Base-by-base conservation (phyloP, 2,797 vertebrate species). In the Linurgus olivaceus region DNA sequence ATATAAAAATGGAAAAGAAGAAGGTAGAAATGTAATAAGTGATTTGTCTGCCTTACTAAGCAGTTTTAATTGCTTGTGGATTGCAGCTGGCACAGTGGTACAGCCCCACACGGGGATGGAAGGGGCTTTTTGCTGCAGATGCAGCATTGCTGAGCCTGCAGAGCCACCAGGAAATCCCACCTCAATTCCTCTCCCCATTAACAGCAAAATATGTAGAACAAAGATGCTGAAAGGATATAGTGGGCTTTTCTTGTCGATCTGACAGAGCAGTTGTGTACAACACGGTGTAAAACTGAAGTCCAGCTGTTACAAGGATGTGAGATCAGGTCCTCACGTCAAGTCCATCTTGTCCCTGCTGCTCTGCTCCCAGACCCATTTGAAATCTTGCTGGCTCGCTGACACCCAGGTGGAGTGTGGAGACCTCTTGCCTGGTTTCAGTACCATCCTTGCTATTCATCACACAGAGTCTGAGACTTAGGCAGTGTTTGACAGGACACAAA, bases 51-150 rank as follows among this genome's bases (percentile, higher is more conserved):
- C 9, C 0, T 44, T 70, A 66, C 45, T 55, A 61, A 79, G 48
- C 40, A 63, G 28, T 55, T 89, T 86, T 74, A 90, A 79, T 61
- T 61, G 72, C 48, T 23, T 29, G 21, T 21, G 6, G 29, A 25
- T 9, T 2, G 1, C 45, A 74, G 50, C 59, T 83, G 52, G 33
- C 1, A 4, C 0, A 0, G 42, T 24, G 28, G 16, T 11, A 8
- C 55, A 52, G 63, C 67, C 59, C n/a, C 16, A 6, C 4, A 1
- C 0, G 1, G 17, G 29, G 38, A 45, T 1, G 3, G 44, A 79
- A 51, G 13, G 42, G 26, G 24, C 31, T 88, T 33, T 17, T 42
- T 62, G 42, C 48, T 52, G 42, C 71, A 72, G 75, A 62, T 58
- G 42, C 50, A 59, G 54, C 86, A 7, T 35, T 6, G 3, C 48